Percentiles rank a stretch among this genome's conserved stretches.
phyloP scores from a whole-genome alignment of 1,140 invertebrate genomes.

The Drosophila sturtevanti region DNA sequence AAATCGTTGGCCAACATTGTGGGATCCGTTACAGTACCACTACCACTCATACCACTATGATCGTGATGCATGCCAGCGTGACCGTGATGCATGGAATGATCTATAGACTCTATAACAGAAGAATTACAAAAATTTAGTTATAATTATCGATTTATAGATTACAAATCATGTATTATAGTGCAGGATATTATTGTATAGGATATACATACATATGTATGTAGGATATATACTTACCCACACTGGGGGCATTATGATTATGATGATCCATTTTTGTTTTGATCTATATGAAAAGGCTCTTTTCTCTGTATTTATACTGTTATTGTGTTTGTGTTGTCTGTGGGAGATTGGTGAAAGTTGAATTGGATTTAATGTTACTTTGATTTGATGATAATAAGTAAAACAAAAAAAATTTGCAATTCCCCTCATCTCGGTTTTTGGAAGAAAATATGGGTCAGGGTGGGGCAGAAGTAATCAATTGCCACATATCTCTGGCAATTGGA shows the following conservation, averaged over 20 bases:
- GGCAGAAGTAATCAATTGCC: conserved; percentile 20
- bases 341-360: conserved; percentile 42
- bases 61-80: conserved; percentile 59
- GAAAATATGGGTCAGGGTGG: conserved; percentile 6
- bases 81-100: conserved; percentile 67
- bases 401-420: neutral
- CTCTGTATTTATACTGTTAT: conserved; percentile 3
- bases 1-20: conserved; percentile 32
- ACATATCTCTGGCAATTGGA: conserved; percentile 35
- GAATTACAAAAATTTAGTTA: neutral
- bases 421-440: neutral
- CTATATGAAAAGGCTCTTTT: neutral
- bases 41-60: conserved; percentile 33
- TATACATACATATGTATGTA: too few relatives aligned
- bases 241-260: conserved; percentile 55
- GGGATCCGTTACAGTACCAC: conserved; percentile 19
- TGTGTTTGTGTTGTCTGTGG: conserved; percentile 35
- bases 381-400: neutral
- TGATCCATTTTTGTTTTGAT: conserved; percentile 61
- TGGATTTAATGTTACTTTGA: conserved; percentile 15
- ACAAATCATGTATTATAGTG: too few relatives aligned
- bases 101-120: conserved; percentile 25
- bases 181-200: too few relatives aligned
- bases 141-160: too few relatives aligned
- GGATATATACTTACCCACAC: conserved; percentile 54